Evolutionary conservation across 2,113 vertebrate genomes (phyloP).

Genomic region (Pristiophorus japonicus): DNA sequence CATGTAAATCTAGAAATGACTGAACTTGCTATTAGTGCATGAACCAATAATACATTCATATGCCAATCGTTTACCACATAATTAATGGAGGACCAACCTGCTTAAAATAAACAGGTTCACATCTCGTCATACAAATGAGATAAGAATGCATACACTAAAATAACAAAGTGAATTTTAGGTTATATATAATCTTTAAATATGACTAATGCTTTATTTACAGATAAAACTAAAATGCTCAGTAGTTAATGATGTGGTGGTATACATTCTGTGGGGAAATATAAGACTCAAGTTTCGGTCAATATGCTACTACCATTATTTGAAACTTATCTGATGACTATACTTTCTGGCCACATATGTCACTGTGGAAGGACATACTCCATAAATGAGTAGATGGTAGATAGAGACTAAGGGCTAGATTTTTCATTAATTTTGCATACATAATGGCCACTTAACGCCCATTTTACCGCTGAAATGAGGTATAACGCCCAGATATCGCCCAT

Average conservation of each 20-base stretch:
- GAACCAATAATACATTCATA: background rate
- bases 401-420: background rate
- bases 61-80: background rate
- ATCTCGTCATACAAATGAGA: background rate
- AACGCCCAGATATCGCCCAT: no score
- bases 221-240: background rate
- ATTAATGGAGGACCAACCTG: background rate
- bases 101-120: background rate
- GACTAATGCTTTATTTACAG: background rate
- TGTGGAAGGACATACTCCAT: background rate
- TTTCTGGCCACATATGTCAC: background rate
- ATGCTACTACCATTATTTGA: background rate
- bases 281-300: background rate
- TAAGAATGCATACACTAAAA: background rate
- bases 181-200: background rate
- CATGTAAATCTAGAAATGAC: background rate
- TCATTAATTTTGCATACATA: no score
- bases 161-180: background rate
- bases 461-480: no score
- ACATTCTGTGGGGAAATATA: no score
- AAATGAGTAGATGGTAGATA: background rate
- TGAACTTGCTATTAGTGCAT: background rate
- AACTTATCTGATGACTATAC: background rate
- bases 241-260: no score
- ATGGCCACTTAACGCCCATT: no score